Evolutionary conservation across 2,888 invertebrate genomes (phyloP), one percentile per base, ranked within the genome.

Genomic region (Eupithecia dodoneata): DNA sequence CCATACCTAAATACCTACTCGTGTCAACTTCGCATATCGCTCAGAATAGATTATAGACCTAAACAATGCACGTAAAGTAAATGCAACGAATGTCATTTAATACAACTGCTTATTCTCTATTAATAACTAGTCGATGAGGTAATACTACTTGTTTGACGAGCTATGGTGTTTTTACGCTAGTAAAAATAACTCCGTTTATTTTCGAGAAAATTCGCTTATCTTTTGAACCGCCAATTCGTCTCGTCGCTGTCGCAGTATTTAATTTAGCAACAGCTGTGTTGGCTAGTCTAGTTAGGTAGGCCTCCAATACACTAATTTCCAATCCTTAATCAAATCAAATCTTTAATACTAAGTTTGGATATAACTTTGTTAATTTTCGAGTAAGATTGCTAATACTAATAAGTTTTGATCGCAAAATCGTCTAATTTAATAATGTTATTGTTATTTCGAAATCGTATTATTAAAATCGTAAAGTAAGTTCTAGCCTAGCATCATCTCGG

Each of bases 61-160:
- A 4, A 63, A 63, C 63, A 30, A 63, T 63, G 63, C 63, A 30
- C 6, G 18, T 30, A 63, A 12, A 18, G n/a, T 59, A 59, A 7
- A 44, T 44, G 30, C 15, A 52, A 55, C 9, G n/a, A 59, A 59
- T 59, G 55, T 10, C 63, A 2, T 4, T 30, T 63, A 30, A 63
- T 63, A 63, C 10, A 63, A 42, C 66, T 41, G 13, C 41, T 42
- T 63, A 42, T 66, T 66, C 42, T 42, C 2, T 15, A 42, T 15
- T 42, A 15, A 66, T 67, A 45, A n/a, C 18, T 13, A 30, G 10
- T 47, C 18, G 70, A 12, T 70, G 70, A 70, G 47, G 47, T 70
- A 70, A 59, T 71, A 70, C 55, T 65, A 73, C 73, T 52, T 30
- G 73, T 65, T 52, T 70, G 45, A 65, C 63, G 44, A 30, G 30